Conservation (phyloP, 2,888 invertebrate genomes). For the Drosophila rellima region DNA sequence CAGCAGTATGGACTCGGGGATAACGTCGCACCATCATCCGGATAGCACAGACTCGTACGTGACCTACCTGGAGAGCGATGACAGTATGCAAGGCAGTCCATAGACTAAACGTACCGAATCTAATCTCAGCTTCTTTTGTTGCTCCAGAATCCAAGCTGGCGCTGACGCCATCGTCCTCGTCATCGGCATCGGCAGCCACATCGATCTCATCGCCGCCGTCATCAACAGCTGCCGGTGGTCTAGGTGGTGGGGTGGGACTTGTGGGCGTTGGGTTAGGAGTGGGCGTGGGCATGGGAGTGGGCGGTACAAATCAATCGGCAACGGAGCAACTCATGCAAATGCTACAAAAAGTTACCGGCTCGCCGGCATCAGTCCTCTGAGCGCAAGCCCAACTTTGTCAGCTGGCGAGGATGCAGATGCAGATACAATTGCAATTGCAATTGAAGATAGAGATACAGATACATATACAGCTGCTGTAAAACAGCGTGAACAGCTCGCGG, state of each 20-base stretch:
- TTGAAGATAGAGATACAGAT: constrained; percentile 10
- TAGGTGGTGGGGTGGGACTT: constrained; percentile 56
- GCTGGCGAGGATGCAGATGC: constrained; percentile 33
- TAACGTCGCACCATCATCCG: constrained; percentile 89
- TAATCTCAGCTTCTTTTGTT: constrained; percentile 86
- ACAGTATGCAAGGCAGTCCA: constrained; percentile 91
- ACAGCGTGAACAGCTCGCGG: constrained; percentile 59
- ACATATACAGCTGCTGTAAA: constrained; percentile 39
- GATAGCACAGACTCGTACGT: constrained; percentile 95
- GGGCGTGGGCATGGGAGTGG: constrained; percentile 41
- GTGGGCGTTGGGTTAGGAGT: constrained; percentile 51
- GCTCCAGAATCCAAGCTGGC: constrained; percentile 85
- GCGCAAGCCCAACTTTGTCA: constrained; percentile 52
- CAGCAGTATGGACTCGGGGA: constrained; percentile 86
- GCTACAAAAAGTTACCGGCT: constrained; percentile 84
- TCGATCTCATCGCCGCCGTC: constrained; percentile 82
- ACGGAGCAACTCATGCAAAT: constrained; percentile 85
- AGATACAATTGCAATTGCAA: constrained; percentile 15
- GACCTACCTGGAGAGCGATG: constrained; percentile 96
- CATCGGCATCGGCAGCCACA: constrained; percentile 79
- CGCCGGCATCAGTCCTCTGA: constrained; percentile 70
- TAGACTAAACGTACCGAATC: constrained; percentile 86
- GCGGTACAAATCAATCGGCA: constrained; percentile 76
- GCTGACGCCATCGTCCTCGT: constrained; percentile 83
- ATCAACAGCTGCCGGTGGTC: constrained; percentile 51